Conservation (phyloP, 2,113 vertebrate genomes). For the Macroglossus sobrinus region DNA sequence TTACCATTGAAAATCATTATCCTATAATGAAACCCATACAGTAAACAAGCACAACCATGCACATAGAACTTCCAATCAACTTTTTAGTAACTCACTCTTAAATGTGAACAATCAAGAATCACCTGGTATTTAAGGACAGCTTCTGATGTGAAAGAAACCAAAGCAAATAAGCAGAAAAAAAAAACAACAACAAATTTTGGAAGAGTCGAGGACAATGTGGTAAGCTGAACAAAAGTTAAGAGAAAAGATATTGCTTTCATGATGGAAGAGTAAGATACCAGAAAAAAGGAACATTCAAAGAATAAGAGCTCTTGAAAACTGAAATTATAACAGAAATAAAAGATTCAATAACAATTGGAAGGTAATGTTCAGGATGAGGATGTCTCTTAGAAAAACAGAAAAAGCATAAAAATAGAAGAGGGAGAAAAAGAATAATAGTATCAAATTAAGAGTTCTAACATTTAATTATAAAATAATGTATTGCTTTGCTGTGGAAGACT, state of each 20-base stretch:
- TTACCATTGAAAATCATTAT: background rate
- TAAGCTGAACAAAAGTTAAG: background rate
- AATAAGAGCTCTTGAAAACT: background rate
- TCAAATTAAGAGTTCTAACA: background rate
- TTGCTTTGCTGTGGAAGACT: background rate
- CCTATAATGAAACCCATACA: background rate
- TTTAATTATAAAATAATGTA: background rate
- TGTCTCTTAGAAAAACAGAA: background rate
- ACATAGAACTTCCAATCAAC: background rate
- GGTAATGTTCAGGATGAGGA: background rate
- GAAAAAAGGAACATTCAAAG: background rate
- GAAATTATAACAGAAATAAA: background rate
- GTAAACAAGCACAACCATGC: background rate
- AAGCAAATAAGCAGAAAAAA: background rate
- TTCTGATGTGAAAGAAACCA: background rate
- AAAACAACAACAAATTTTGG: background rate
- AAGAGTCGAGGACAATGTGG: background rate
- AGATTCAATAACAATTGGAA: background rate
- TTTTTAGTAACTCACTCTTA: background rate
- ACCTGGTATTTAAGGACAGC: background rate
- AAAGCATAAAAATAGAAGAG: background rate
- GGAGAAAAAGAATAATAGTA: background rate
- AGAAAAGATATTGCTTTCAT: background rate
- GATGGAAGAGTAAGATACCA: background rate
- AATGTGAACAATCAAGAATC: background rate